phyloP scores from a whole-genome alignment of 2,797 vertebrate genomes.

The Distichodus sexfasciatus region DNA sequence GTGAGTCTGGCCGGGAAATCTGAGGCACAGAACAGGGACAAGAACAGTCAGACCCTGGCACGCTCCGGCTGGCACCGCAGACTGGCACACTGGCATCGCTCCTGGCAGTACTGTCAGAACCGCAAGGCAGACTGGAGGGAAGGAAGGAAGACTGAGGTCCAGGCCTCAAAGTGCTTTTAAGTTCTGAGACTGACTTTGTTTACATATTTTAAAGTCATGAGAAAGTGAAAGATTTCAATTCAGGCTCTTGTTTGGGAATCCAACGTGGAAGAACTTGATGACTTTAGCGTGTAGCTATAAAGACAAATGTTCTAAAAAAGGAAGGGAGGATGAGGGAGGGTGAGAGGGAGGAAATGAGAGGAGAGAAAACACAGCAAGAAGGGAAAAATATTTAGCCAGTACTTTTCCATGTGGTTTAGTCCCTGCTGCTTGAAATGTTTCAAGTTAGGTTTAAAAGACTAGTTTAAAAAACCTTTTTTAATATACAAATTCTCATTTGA shows the following conservation, averaged over 20 bases:
- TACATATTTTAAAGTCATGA: background rate
- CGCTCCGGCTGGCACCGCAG: background rate
- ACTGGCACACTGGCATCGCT: constrained; percentile 9
- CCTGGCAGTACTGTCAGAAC: constrained; percentile 1
- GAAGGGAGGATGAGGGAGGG: background rate
- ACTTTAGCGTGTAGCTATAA: background rate
- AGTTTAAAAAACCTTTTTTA: too few relatives aligned
- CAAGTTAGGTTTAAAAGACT: too few relatives aligned
- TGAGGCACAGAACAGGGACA: constrained; percentile 9
- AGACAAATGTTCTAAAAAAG: background rate
- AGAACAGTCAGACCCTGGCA: constrained; percentile 56
- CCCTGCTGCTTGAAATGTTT: too few relatives aligned
- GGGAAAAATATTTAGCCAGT: constrained; percentile 2
- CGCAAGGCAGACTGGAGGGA: background rate
- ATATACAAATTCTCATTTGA: too few relatives aligned
- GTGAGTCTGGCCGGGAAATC: constrained; percentile 75
- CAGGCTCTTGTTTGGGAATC: background rate
- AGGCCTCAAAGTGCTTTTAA: background rate
- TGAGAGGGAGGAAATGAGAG: background rate
- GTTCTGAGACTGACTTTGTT: background rate
- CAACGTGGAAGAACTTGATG: background rate
- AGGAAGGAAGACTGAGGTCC: background rate
- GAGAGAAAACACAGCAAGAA: background rate
- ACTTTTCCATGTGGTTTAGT: background rate
- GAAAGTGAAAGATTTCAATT: background rate